A percentile compares a stretch with the other conserved stretches of the same genome.
Evolutionary conservation across 2,797 vertebrate species (phyloP).

Genomic region (Paramormyrops hopkinsi): DNA sequence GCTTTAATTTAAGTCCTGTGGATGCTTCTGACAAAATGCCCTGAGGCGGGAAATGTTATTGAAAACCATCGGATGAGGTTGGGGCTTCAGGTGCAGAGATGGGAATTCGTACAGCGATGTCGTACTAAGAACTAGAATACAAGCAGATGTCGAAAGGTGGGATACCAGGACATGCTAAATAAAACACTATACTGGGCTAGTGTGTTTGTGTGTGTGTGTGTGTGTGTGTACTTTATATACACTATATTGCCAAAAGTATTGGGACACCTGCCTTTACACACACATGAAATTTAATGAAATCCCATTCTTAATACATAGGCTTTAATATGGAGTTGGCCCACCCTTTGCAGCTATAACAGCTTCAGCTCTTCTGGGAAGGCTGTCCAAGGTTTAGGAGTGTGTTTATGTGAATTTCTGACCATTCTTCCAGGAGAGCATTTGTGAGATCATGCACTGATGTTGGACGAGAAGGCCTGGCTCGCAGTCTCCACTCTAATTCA

Average conservation of each 20-base stretch:
- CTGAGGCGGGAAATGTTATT: conserved; percentile 25
- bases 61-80: conserved; percentile 12
- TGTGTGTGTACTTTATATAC: too few species aligned
- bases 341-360: too few species aligned
- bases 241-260: too few species aligned
- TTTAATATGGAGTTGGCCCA: neutral
- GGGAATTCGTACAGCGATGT: conserved; percentile 23
- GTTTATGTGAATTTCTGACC: neutral
- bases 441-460: neutral
- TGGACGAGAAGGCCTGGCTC: neutral
- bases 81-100: conserved; percentile 17
- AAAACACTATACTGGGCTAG: neutral
- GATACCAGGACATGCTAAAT: neutral
- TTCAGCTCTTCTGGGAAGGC: neutral
- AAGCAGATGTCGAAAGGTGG: conserved; percentile 7
- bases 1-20: conserved; percentile 36
- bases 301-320: neutral
- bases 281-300: neutral
- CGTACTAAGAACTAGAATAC: conserved; percentile 15
- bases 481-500: neutral
- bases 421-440: neutral
- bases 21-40: conserved; percentile 26
- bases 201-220: neutral
- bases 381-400: neutral
- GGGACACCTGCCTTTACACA: too few species aligned